These are phyloP conservation scores for Jacana jacana DNA, from an alignment of 2,113 vertebrate species.

Conservation along the genomic window DNA sequence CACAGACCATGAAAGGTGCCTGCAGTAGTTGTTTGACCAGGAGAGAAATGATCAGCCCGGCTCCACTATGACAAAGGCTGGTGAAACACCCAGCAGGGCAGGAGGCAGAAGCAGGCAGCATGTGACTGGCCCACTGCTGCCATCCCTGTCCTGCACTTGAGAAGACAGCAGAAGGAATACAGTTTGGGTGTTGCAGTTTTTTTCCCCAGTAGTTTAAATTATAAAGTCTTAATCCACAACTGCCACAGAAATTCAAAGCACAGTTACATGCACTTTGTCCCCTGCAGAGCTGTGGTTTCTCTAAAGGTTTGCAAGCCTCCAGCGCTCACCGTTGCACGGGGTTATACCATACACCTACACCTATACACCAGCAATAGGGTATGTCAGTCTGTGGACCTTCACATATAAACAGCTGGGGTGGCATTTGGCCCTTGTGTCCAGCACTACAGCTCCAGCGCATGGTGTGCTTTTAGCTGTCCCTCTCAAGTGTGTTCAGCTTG, in stretches of 20 bases:
- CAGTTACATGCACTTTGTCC: neutral
- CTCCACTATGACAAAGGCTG: neutral
- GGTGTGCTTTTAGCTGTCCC: neutral
- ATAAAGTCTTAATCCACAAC: neutral
- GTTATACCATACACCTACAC: rapidly evolving
- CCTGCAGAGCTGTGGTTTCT: neutral
- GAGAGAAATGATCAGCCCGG: neutral
- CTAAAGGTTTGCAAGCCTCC: neutral
- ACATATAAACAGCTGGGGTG: neutral
- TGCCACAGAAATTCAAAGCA: neutral
- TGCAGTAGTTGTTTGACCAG: neutral
- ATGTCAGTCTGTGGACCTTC: neutral
- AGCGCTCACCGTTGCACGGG: neutral
- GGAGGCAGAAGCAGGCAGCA: neutral
- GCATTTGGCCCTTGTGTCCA: rapidly evolving
- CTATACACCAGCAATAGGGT: neutral
- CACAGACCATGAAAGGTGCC: neutral
- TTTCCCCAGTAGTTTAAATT: neutral
- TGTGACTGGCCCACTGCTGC: rapidly evolving
- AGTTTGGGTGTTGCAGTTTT: neutral
- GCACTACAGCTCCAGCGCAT: neutral
- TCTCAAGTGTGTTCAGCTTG: neutral
- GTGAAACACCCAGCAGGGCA: neutral
- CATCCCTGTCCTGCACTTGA: neutral
- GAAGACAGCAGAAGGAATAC: neutral